Evolutionary conservation across 2,113 vertebrate species (phyloP), one percentile per base, ranked within the genome.

Genomic region (Argyrosomus japonicus): DNA sequence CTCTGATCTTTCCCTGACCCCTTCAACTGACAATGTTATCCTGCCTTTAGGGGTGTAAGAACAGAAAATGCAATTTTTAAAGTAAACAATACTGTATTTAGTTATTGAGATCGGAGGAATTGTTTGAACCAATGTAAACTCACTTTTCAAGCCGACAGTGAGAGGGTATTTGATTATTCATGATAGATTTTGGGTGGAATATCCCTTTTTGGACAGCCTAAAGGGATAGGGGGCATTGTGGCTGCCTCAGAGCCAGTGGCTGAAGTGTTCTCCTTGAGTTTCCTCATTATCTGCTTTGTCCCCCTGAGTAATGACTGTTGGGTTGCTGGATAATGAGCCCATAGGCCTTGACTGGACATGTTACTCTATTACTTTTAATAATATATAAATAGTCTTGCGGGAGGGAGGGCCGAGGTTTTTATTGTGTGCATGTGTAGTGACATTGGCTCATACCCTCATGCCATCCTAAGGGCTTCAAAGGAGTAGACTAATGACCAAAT

Each of bases 361-460:
- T 81, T 90, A 72, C 64, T 86, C 80, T 80, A 90, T 89, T 93
- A 89, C 82, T 89, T 91, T 91, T 90, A 91, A 94, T 92, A 93
- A 93, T 81, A 86, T 87, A 84, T 86, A 77, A 63, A 68, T 45
- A 83, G 81, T 63, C 71, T 62, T 68, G 43, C 43, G 75, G 68
- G 68, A 81, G 48, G 63, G 58, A 47, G 65, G 79, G 75, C 32
- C 27, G 17, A 48, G 45, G 77, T 62, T 63, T 73, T 62, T 67
- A 40, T 40, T 54, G 58, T 63, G 48, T 8, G 69, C 29, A 67
- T 64, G 45, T 68, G 40, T 19, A 18, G 25, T 0, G 60, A 70
- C 29, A 43, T 29, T 40, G 32, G 32, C 47, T 25, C 73, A 74
- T 48, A 57, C 54, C 65, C 11, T 53, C 19, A 45, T 53, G 25